Percentiles rank a stretch among this genome's conserved stretches.
These are phyloP conservation scores for Balearica regulorum DNA, from an alignment of 2,797 vertebrate species.

Conservation along the genomic window DNA sequence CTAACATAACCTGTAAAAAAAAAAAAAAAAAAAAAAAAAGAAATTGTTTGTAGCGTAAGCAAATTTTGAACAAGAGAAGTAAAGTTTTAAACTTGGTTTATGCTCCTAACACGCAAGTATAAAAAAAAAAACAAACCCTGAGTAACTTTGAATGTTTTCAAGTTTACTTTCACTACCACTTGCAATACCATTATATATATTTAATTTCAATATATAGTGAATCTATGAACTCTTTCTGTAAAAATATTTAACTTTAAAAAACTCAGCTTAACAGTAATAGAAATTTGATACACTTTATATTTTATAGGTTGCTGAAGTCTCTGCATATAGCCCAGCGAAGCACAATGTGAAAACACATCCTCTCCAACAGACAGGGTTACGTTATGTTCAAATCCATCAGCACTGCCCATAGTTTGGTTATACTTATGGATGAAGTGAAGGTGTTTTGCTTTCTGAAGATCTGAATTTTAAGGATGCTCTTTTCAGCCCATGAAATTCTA, in stretches of 20 bases:
- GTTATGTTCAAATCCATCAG: neutral
- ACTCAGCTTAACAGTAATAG: no score
- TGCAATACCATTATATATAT: neutral
- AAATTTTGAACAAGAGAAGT: neutral
- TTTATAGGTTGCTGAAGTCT: neutral
- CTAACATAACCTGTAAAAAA: neutral
- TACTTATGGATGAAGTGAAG: neutral
- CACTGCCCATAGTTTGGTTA: neutral
- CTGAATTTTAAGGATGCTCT: neutral
- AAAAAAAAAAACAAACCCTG: neutral
- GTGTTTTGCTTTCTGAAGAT: neutral
- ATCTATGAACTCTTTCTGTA: neutral
- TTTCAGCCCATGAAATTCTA: neutral
- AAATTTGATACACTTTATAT: neutral
- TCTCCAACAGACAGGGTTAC: neutral
- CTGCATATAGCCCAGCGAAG: neutral
- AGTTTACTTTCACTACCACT: neutral
- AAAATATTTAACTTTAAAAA: neutral
- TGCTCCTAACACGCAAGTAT: rapidly evolving
- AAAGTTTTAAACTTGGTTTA: neutral
- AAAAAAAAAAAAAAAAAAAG: neutral
- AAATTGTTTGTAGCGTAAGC: neutral
- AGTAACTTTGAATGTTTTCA: neutral
- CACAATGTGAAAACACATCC: neutral
- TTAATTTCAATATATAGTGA: neutral